phyloP scores from a whole-genome alignment of 1,140 invertebrate genomes.

The Drosophila subpulchrella region DNA sequence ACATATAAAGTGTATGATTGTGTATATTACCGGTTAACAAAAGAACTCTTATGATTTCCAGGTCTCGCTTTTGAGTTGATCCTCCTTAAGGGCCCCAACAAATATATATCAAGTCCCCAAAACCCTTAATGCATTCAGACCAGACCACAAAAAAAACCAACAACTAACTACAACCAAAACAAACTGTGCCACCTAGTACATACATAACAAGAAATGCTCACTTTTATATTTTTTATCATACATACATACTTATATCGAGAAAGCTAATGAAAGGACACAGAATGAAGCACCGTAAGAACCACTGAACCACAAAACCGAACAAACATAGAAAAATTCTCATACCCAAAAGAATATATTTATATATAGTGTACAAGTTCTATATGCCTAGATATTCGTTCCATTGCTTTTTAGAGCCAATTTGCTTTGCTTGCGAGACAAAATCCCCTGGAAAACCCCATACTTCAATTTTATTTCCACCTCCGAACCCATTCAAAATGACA shows the following conservation, averaged over 20 bases:
- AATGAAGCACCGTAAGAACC: slow-evolving; percentile 71
- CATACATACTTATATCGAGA: slow-evolving; percentile 63
- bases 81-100: slow-evolving; percentile 1
- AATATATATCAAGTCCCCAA: slow-evolving; percentile 31
- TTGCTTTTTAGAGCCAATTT: slow-evolving; percentile 45
- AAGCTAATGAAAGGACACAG: slow-evolving; percentile 27
- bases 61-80: slow-evolving; percentile 67
- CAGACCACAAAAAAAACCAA: slow-evolving; percentile 51
- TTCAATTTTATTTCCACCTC: slow-evolving; percentile 1
- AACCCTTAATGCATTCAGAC: slow-evolving; percentile 39
- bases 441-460: slow-evolving; percentile 7
- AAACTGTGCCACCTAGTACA: slow-evolving; percentile 82
- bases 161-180: slow-evolving; percentile 59
- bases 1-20: slow-evolving; percentile 69
- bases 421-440: slow-evolving; percentile 51
- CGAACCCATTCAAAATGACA: slow-evolving; percentile 21
- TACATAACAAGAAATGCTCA: slow-evolving; percentile 82
- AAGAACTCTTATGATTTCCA: slow-evolving; percentile 54
- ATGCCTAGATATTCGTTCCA: slow-evolving; percentile 32
- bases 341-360: slow-evolving; percentile 43
- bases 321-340: slow-evolving; percentile 32
- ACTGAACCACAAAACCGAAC: slow-evolving; percentile 52
- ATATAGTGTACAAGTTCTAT: slow-evolving; percentile 51
- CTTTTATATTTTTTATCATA: slow-evolving; percentile 82
- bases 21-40: slow-evolving; percentile 60